Base-by-base conservation (phyloP, 1,140 invertebrate species). In the Ephestia elutella region DNA sequence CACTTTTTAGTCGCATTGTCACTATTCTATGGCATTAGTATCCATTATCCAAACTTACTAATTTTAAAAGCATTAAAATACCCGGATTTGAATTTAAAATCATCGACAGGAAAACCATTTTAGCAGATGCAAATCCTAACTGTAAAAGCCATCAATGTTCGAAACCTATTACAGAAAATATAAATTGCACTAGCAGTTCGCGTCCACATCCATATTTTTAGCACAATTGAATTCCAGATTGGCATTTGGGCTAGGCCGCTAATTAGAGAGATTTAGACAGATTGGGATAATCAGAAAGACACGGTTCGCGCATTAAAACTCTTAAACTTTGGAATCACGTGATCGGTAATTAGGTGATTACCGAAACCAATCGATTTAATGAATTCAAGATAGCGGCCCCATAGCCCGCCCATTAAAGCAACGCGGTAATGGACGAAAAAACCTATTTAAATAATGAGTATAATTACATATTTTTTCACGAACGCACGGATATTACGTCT, bases 371-470 rank as follows among this genome's bases (percentile, higher is more conserved):
- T 88, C 86, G 83, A 86, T 88, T 72, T 86, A 86, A 86, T 82
- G 77, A 85, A 80, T 80, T 68, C 73, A 68, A 80, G 82, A 84
- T 83, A 84, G 77, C 80, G 75, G 76, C 78, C 67, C 62, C 73
- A 71, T 72, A 65, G 57, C 68, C 73, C 75, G 71, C 75, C 80
- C 79, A 85, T 86, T 84, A 86, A 78, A 78, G 62, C 76, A 70
- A 66, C 66, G 66, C 72, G 73, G 70, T 78, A 82, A 85, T 82
- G 78, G 75, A 78, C 66, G 76, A 85, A 85, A 86, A 82, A 84
- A 82, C 78, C 80, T 85, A 87, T 86, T 85, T 84, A 80, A 84
- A 86, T 88, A 88, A 86, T 88, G 81, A 86, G 80, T 81, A 86
- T 88, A 86, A 87, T 87, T 86, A 87, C 78, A 84, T 78, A 80